Base-by-base conservation (phyloP, 2,797 vertebrate genomes). In the Brachyrhaphis roseni region DNA sequence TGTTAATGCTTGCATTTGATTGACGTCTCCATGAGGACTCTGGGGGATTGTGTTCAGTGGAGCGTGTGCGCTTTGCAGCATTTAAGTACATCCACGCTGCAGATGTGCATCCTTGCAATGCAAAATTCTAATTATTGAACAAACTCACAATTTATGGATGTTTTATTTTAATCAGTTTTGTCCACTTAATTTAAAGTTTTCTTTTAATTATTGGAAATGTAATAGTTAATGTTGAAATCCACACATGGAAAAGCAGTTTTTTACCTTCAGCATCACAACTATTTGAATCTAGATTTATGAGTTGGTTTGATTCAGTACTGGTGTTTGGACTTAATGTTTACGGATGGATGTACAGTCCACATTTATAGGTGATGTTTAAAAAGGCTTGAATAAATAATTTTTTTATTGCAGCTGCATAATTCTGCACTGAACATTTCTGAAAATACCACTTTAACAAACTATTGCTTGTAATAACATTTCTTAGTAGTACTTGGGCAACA, bases 1-100 rank as follows among this genome's bases (percentile, higher is more conserved):
- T 84, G 84, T 86, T 81, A 83, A 87, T 80, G 86, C 70, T 83
- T 55, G 0, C 41, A 3, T 79, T 41, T 92, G 92, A 92, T 87
- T 92, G 92, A 89, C 89, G 6, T 78, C 77, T 82, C 55, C 55
- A 49, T 68, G 55, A 4, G 79, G 16, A 34, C 89, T 87, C 87
- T 86, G 80, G 82, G 87, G 86, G 83, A 28, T 80, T 79, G 87
- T 74, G 82, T 71, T 86, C 84, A 83, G 71, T 3, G 41, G 81
- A 89, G 86, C 84, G 43, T 81, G 78, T 15, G 72, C 23, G 16
- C 16, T 47, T 68, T 45, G 77, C 31, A 20, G 78, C 81, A 66
- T 80, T 79, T 83, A 83, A 83, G 86, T 77, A 76, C 78, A 84
- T 88, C 82, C 84, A 10, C 81, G 36, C 78, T 81, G 79, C 86